These are phyloP conservation scores for Paramormyrops kingsleyae DNA, from an alignment of 2,113 vertebrate species.

Conservation along the genomic window DNA sequence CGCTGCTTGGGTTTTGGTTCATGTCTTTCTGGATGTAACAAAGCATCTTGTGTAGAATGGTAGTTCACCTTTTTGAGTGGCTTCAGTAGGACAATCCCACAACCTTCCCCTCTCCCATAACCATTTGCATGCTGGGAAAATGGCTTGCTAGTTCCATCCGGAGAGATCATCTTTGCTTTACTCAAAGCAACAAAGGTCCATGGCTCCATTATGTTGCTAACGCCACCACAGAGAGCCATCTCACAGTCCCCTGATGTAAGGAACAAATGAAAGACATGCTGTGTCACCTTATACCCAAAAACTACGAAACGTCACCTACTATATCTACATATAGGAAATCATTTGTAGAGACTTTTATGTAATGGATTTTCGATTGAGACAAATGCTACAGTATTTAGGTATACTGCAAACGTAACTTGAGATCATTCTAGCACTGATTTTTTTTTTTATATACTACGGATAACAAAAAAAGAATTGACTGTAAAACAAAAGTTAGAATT, in stretches of 20 bases:
- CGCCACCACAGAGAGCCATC: slow-evolving; percentile 76
- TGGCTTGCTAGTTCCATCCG: slow-evolving; percentile 71
- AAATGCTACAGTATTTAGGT: background rate
- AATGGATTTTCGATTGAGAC: background rate
- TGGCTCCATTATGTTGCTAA: slow-evolving; percentile 73
- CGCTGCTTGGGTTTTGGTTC: background rate
- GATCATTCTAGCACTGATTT: background rate
- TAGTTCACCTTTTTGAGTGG: slow-evolving; percentile 60
- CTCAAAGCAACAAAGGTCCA: slow-evolving; percentile 69
- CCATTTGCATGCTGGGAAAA: slow-evolving; percentile 70
- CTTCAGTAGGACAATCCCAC: slow-evolving; percentile 72
- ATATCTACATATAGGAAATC: too few species aligned
- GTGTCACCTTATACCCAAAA: background rate
- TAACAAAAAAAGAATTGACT: background rate
- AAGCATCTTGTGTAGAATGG: background rate
- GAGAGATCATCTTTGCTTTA: slow-evolving; percentile 78
- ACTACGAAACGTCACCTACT: background rate
- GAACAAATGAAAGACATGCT: background rate
- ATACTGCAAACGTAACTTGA: background rate
- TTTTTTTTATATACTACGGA: background rate
- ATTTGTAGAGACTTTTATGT: too few species aligned
- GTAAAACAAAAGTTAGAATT: background rate
- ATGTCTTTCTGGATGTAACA: background rate
- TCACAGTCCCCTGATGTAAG: slow-evolving; percentile 69
- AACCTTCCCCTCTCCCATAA: slow-evolving; percentile 81